Percentiles rank a stretch among this genome's conserved stretches.
These are phyloP conservation scores for Himalopsyche anomala DNA, from an alignment of 2,888 invertebrate species.

Conservation along the genomic window DNA sequence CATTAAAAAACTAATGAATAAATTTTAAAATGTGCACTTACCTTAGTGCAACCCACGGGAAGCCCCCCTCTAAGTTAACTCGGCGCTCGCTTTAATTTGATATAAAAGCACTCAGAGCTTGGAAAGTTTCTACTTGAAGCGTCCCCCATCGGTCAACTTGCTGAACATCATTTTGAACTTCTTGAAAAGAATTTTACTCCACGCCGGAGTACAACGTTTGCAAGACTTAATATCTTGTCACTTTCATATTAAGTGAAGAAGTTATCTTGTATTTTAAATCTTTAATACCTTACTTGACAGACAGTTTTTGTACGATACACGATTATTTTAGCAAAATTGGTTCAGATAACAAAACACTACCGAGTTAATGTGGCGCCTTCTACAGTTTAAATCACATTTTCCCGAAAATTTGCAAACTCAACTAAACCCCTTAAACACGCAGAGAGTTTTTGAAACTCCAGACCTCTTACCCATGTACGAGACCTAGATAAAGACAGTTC, in stretches of 20 bases:
- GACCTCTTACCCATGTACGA: too few species aligned
- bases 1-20: too few species aligned
- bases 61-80: neutral
- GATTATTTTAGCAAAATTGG: too few species aligned
- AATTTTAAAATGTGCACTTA: too few species aligned
- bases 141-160: constrained; percentile 23
- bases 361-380: too few species aligned
- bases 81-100: constrained; percentile 30
- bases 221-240: constrained; percentile 1
- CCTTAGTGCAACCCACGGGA: neutral
- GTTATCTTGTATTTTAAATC: neutral
- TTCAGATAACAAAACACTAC: too few species aligned
- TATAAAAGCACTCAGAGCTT: constrained; percentile 38
- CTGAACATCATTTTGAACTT: constrained; percentile 35
- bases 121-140: constrained; percentile 23
- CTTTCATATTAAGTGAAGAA: neutral
- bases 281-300: neutral
- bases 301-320: too few species aligned
- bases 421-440: too few species aligned
- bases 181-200: constrained; percentile 19
- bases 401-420: too few species aligned
- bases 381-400: too few species aligned
- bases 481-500: too few species aligned
- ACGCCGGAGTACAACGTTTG: neutral
- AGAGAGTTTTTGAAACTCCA: too few species aligned